A percentile compares a stretch with the other conserved stretches of the same genome.
phyloP scores from a whole-genome alignment of 1,140 invertebrate genomes.

The Eufriesea mexicana region DNA sequence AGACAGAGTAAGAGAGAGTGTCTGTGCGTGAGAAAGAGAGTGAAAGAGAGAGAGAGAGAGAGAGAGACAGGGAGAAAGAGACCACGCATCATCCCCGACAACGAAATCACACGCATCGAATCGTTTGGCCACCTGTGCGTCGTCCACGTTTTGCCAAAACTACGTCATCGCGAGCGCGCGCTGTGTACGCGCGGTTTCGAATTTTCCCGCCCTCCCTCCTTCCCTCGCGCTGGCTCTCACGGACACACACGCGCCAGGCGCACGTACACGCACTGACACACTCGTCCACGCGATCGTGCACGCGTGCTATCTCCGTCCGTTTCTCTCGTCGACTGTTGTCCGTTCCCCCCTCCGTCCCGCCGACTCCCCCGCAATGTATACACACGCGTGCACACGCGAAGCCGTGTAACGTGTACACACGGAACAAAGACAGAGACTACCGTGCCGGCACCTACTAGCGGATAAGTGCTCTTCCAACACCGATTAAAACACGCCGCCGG shows the following conservation, averaged over 20 bases:
- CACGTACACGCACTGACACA: not conserved
- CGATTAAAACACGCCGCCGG: slow-evolving; percentile 70
- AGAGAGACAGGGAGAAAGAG: no score
- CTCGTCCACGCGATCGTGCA: not conserved
- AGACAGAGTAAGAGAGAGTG: no score
- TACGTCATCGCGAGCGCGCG: slow-evolving; percentile 51
- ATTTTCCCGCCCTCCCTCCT: slow-evolving; percentile 68
- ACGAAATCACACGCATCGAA: slow-evolving; percentile 1
- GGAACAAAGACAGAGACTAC: slow-evolving; percentile 13
- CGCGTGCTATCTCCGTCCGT: slow-evolving; percentile 1
- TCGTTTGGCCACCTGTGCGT: slow-evolving; percentile 56
- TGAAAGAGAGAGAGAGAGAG: no score
- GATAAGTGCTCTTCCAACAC: slow-evolving; percentile 58
- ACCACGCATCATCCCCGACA: not conserved
- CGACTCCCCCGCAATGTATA: slow-evolving; percentile 1
- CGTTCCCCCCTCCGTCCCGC: not conserved
- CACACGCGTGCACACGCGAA: slow-evolving; percentile 17
- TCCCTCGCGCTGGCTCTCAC: slow-evolving; percentile 17
- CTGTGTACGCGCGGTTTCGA: slow-evolving; percentile 60
- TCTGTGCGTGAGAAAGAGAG: no score
- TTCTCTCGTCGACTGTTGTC: not conserved
- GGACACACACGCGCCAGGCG: not conserved
- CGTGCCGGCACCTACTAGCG: slow-evolving; percentile 33
- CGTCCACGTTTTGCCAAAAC: slow-evolving; percentile 58
- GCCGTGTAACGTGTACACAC: not conserved